phyloP scores from a whole-genome alignment of 2,888 invertebrate species.

The Notodonta ziczac region DNA sequence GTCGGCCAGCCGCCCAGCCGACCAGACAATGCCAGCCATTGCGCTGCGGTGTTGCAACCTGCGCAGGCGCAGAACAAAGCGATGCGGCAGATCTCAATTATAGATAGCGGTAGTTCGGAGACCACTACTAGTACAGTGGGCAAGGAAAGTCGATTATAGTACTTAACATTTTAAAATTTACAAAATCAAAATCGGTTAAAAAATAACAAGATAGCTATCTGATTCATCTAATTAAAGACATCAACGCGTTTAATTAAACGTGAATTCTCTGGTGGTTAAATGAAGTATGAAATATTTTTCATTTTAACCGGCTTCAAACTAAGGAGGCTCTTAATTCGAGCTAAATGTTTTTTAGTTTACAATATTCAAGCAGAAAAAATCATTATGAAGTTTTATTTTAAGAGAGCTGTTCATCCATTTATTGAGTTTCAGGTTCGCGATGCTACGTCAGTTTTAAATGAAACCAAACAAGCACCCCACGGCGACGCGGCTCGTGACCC shows the following conservation, averaged over 20 bases:
- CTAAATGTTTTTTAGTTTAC: no score
- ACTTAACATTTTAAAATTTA: no score
- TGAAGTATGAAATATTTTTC: no score
- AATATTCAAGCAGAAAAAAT: no score
- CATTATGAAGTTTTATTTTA: no score
- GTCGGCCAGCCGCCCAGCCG: no score
- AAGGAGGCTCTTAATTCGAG: no score
- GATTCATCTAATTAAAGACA: slow-evolving; percentile 30
- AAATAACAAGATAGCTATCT: neutral
- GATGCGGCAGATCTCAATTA: slow-evolving; percentile 60
- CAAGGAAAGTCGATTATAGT: neutral
- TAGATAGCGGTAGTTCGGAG: slow-evolving; percentile 54
- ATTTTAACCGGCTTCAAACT: no score
- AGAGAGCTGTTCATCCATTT: no score
- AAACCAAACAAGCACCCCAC: slow-evolving; percentile 7
- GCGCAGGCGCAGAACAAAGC: slow-evolving; percentile 36
- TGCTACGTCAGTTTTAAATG: neutral
- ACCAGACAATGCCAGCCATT: neutral
- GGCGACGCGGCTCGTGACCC: slow-evolving; percentile 6
- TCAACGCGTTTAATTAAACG: slow-evolving; percentile 31
- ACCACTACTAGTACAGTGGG: slow-evolving; percentile 26
- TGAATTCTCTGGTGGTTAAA: no score
- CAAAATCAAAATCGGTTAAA: no score
- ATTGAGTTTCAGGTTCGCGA: neutral
- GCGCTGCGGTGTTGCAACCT: slow-evolving; percentile 13